phyloP scores from a whole-genome alignment of 2,113 vertebrate species.

The Epinephelus lanceolatus region DNA sequence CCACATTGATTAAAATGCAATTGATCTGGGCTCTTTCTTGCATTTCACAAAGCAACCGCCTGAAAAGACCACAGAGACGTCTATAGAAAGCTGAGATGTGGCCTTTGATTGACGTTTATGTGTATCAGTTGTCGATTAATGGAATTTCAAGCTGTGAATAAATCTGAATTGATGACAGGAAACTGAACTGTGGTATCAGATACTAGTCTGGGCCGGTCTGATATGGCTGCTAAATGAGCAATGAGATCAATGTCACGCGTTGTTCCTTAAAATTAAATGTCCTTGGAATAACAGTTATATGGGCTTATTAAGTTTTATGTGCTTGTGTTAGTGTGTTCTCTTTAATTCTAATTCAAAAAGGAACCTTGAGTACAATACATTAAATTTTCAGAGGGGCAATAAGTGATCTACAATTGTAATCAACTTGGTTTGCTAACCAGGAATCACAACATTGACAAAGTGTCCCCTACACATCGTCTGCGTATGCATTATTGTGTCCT shows the following conservation, averaged over 20 bases:
- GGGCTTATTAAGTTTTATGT: constrained; percentile 15
- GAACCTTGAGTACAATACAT: not conserved
- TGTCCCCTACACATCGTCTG: not conserved
- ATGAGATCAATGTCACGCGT: constrained; percentile 5
- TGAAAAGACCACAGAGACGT: constrained; percentile 2
- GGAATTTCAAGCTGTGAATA: constrained; percentile 19
- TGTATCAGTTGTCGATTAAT: constrained; percentile 10
- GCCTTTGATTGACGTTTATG: constrained; percentile 18
- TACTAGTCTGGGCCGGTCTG: not conserved
- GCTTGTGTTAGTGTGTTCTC: not conserved
- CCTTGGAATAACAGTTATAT: constrained; percentile 20
- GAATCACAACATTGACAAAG: constrained; percentile 27
- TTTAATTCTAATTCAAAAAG: constrained; percentile 27
- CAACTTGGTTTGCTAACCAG: not conserved
- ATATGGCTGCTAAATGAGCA: constrained; percentile 16
- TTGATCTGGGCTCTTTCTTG: constrained; percentile 21
- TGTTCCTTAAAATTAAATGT: not conserved
- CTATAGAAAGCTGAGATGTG: not conserved
- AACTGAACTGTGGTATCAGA: constrained; percentile 9
- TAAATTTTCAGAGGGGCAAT: not conserved
- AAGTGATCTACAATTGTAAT: constrained; percentile 30
- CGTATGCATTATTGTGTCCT: not conserved
- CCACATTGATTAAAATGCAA: constrained; percentile 42
- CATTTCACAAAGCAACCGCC: constrained; percentile 35
- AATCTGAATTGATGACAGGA: not conserved